These are phyloP conservation scores for Lasioglossum zephyrum DNA, from an alignment of 2,888 invertebrate species.

Conservation along the genomic window DNA sequence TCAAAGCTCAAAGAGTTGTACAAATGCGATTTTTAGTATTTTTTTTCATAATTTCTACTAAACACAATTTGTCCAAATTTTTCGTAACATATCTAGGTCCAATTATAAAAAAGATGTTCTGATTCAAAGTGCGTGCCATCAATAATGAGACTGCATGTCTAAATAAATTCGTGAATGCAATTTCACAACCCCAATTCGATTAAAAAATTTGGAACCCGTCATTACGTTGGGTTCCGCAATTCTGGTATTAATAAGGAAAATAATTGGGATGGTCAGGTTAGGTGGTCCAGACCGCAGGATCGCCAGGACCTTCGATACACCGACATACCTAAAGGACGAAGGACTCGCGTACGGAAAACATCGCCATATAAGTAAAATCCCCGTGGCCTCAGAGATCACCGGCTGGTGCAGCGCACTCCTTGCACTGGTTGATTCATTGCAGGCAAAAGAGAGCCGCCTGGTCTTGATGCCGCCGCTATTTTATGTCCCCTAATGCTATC, in stretches of 20 bases:
- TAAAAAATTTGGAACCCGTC: not conserved
- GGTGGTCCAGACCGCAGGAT: not conserved
- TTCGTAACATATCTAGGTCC: too few species aligned
- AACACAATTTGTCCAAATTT: too few species aligned
- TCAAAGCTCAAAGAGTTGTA: too few species aligned
- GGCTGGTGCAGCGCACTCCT: constrained; percentile 4
- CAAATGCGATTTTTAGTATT: too few species aligned
- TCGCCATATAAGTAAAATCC: constrained; percentile 78
- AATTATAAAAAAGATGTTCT: too few species aligned
- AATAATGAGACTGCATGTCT: too few species aligned
- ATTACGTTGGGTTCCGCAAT: not conserved
- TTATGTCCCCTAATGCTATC: constrained; percentile 57
- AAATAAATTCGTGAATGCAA: too few species aligned
- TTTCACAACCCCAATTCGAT: too few species aligned
- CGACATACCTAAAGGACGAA: constrained; percentile 64
- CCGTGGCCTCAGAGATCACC: constrained; percentile 51
- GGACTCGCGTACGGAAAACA: constrained; percentile 72
- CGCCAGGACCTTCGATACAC: not conserved
- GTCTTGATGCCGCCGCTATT: constrained; percentile 61
- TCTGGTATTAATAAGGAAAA: not conserved
- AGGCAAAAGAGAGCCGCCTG: constrained; percentile 64
- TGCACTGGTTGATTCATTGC: constrained; percentile 72
- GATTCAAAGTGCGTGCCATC: too few species aligned
- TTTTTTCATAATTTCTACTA: too few species aligned
- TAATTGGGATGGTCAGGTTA: not conserved